Conservation (phyloP, 2,113 vertebrate species). For the Polypterus senegalus region DNA sequence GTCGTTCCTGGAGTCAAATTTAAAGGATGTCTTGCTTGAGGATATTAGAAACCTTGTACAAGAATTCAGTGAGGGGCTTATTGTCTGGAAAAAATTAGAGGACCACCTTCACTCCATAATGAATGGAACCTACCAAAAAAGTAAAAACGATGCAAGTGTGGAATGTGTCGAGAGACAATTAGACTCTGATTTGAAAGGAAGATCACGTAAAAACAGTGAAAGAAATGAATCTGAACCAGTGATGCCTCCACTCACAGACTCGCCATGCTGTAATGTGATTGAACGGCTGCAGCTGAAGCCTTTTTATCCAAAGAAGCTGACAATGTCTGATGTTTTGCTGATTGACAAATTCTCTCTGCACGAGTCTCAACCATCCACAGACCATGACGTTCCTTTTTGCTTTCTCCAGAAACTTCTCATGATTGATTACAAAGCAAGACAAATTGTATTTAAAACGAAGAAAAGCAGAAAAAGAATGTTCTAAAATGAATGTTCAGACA, state of each 20-base stretch:
- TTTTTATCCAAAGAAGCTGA: constrained; percentile 26
- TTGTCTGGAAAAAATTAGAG: constrained; percentile 29
- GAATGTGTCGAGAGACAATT: constrained; percentile 17
- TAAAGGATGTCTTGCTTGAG: constrained; percentile 10
- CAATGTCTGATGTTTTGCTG: constrained; percentile 31
- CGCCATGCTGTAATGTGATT: too few relatives aligned
- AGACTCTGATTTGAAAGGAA: constrained; percentile 13
- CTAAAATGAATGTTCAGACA: constrained; percentile 7
- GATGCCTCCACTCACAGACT: too few relatives aligned
- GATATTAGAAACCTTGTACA: constrained; percentile 22
- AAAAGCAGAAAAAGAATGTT: neutral
- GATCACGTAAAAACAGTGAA: too few relatives aligned
- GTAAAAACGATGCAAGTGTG: neutral
- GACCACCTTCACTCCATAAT: constrained; percentile 21
- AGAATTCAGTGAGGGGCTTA: neutral
- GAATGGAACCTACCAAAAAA: neutral
- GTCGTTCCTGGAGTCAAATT: constrained; percentile 16
- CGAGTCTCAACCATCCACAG: constrained; percentile 24
- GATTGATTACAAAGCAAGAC: constrained; percentile 37
- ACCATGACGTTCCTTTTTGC: constrained; percentile 32
- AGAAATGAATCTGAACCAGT: too few relatives aligned
- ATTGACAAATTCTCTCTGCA: constrained; percentile 25
- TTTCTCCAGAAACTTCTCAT: constrained; percentile 38
- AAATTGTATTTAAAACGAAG: constrained; percentile 22
- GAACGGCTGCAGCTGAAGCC: constrained; percentile 27